A percentile compares a stretch with the other conserved stretches of the same genome.
phyloP scores from a whole-genome alignment of 2,888 invertebrate genomes.

The Auanema sp. region DNA sequence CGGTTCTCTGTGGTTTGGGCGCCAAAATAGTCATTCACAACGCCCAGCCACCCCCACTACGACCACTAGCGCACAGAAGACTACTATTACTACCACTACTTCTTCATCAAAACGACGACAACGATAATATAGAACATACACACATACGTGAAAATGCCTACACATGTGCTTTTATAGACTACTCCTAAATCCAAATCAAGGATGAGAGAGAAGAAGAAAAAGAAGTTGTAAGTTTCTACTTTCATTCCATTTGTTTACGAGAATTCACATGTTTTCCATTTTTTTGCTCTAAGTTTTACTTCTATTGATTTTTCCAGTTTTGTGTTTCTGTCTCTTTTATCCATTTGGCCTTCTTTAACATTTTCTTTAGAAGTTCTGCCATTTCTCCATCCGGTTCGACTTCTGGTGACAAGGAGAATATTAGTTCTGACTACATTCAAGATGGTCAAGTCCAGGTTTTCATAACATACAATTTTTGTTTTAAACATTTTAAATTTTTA shows the following conservation, averaged over 20 bases:
- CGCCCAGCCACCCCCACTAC: no score
- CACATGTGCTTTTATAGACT: no score
- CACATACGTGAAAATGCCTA: no score
- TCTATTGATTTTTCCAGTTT: not conserved
- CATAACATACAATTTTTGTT: not conserved
- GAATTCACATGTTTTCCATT: not conserved
- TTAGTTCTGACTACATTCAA: not conserved
- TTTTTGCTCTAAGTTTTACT: not conserved
- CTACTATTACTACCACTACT: no score
- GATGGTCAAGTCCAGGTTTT: conserved; percentile 12
- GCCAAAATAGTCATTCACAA: no score
- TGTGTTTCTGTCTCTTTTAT: not conserved
- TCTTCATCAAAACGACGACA: no score
- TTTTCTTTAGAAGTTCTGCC: not conserved
- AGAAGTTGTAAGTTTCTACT: conserved; percentile 15
- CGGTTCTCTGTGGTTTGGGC: no score
- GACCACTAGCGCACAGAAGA: no score
- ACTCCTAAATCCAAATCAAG: not conserved
- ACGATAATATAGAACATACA: no score
- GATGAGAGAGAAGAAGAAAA: conserved; percentile 18
- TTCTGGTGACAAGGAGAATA: conserved; percentile 25
- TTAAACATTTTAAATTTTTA: conserved; percentile 3
- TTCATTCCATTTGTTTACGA: not conserved
- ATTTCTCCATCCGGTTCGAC: conserved; percentile 13
- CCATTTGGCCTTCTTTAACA: not conserved